Base-by-base conservation (phyloP, 2,888 invertebrate species). In the Agonopterix arenella region DNA sequence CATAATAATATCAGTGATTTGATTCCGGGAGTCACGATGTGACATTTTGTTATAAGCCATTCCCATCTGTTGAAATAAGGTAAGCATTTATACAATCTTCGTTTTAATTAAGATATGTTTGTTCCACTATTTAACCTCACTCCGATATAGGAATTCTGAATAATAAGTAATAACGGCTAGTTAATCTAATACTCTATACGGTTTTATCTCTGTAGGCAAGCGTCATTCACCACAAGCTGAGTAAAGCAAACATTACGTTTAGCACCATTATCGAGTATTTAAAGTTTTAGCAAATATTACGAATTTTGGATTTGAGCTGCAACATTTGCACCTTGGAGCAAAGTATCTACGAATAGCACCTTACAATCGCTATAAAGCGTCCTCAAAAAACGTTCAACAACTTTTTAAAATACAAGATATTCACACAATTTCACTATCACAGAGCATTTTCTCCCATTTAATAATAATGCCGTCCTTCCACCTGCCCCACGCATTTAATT, bases 101-200 rank as follows among this genome's bases (percentile, higher is more conserved):
- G 38, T 57, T 57, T 59, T 51, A 46, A 46, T 55, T 54, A 63
- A 64, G 65, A 65, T 64, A 64, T 65, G 64, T 60, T 48, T 60
- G 53, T 57, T 56, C 57, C 37, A 51, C 56, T 60, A 59, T 59
- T 60, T 58, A 54, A 58, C 57, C 61, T 54, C 57, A 50, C 46
- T 41, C 38, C 48, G 52, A 51, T 48, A 53, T 58, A 59, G 59
- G 55, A 54, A 58, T 56, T 52, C 53, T 16, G 49, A 52, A 50
- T 52, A 16, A 11, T n/a, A 10, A 52, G 49, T 52, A 16, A 11
- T n/a, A 10, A 40, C 40, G 40, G 40, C 10, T n/a, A 9, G 9
- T n/a, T 40, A 9, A 40, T 40, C 40, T 40, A 28, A 7, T 9
- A 43, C 43, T 43, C 43, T 9, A 11, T 13, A 11, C 8, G 13